Conservation (phyloP, 2,888 invertebrate genomes). For the Thelaira solivaga region DNA sequence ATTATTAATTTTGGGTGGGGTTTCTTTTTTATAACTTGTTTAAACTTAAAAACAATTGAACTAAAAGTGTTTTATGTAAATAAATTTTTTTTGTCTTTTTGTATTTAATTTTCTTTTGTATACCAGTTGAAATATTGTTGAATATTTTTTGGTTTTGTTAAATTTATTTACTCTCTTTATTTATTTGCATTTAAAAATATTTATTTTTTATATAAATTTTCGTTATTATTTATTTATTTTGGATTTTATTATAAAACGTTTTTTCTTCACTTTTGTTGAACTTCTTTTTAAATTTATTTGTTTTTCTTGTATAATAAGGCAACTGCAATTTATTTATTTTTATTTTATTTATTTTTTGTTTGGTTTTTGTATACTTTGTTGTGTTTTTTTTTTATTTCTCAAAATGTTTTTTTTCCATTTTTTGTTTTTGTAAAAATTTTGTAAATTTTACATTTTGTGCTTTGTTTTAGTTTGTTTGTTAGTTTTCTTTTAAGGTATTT, state of each 20-base stretch:
- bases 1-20: no score
- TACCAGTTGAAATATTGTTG: constrained; percentile 63
- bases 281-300: constrained; percentile 46
- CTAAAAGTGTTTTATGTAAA: constrained; percentile 1
- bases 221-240: constrained; percentile 35
- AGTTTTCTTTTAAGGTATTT: constrained; percentile 26
- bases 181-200: constrained; percentile 56
- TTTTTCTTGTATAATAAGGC: constrained; percentile 69
- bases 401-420: constrained; percentile 54
- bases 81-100: no score
- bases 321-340: constrained; percentile 74
- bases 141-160: constrained; percentile 34
- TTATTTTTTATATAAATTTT: constrained; percentile 60
- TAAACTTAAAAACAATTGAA: constrained; percentile 23
- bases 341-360: constrained; percentile 60
- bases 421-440: constrained; percentile 53
- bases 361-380: constrained; percentile 53
- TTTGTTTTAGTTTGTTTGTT: constrained; percentile 31
- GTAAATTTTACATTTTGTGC: constrained; percentile 57
- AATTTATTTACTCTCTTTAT: constrained; percentile 16
- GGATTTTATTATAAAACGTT: constrained; percentile 49
- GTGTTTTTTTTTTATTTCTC: constrained; percentile 58
- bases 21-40: no score
- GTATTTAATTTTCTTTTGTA: no score
- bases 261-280: constrained; percentile 56